Evolutionary conservation across 2,113 vertebrate species (phyloP), one percentile per base, ranked within the genome.

Genomic region (Microtus montanus): DNA sequence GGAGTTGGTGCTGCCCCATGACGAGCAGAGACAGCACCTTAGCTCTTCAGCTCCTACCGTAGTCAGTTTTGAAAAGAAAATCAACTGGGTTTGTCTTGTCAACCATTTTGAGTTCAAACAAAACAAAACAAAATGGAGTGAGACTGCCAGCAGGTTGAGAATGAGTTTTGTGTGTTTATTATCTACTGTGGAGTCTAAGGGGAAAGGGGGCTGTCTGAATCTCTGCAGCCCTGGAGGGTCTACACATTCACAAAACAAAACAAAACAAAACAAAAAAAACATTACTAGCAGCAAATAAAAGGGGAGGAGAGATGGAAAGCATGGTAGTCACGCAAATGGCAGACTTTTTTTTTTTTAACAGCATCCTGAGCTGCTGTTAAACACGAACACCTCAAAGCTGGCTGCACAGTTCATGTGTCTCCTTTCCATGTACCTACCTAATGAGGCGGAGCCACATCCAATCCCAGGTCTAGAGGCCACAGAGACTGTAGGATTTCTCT

Each of bases 1-100:
- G 54, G 17, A 2, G 17, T 20, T 58, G 54, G 19, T 58, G 54
- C 17, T 58, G 17, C 54, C 54, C 54, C 54, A 58, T 20, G 54
- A 58, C 17, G 17, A 58, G 54, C 54, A 58, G 17, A 58, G 17
- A 58, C 14, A 58, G 5, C 5, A 20, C 54, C 54, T 19, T 58
- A 58, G 54, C 54, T 68, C 30, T 66, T 85, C 28, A 85, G 17
- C 30, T 41, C 63, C 30, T 68, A 1, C 28, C 5, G 13, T 85
- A 24, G 83, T 47, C 71, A n/a, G 71, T 68, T 83, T 73, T 61
- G 77, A 77, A 83, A 92, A 82, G 83, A 90, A 68, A 7, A 92
- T 77, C 79, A 54, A 33, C 7, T 70, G 63, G 73, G 41, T 54
- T 33, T 91, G 66, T 82, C 41, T 92, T 92, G 52, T 79, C 33